Conservation (phyloP, 2,797 vertebrate species). For the Xenentodon cancila region DNA sequence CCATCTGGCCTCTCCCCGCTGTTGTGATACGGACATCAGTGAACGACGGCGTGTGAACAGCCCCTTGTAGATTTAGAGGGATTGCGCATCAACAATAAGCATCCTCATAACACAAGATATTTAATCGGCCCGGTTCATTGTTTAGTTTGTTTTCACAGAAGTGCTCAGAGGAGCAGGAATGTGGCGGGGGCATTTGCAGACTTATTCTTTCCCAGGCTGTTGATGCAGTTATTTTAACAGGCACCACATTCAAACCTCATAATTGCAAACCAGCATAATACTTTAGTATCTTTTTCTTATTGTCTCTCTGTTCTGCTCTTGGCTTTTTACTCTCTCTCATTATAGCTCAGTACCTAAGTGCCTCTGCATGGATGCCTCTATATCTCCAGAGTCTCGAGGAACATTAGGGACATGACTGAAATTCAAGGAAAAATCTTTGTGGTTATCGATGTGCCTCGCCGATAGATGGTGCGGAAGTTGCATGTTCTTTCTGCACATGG, state of each 20-base stretch:
- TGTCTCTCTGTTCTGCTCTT: constrained; percentile 30
- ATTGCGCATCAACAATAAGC: constrained; percentile 33
- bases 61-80: constrained; percentile 46
- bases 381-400: constrained; percentile 14
- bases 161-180: constrained; percentile 15
- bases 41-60: constrained; percentile 59
- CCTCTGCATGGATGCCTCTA: constrained; percentile 21
- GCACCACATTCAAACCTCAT: constrained; percentile 34
- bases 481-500: no score
- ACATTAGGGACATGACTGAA: constrained; percentile 15
- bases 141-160: constrained; percentile 45
- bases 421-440: no score
- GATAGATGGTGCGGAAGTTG: no score
- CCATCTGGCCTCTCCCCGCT: constrained; percentile 54
- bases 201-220: constrained; percentile 46
- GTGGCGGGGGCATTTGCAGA: constrained; percentile 43
- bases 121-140: constrained; percentile 42
- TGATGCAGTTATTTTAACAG: constrained; percentile 36
- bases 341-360: constrained; percentile 23
- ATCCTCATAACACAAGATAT: constrained; percentile 15
- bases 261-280: constrained; percentile 53
- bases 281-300: constrained; percentile 41
- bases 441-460: no score
- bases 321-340: constrained; percentile 26
- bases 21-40: constrained; percentile 44